Percentiles rank a stretch among this genome's conserved stretches.
Evolutionary conservation across 2,113 vertebrate genomes (phyloP).

Genomic region (Podarcis muralis): DNA sequence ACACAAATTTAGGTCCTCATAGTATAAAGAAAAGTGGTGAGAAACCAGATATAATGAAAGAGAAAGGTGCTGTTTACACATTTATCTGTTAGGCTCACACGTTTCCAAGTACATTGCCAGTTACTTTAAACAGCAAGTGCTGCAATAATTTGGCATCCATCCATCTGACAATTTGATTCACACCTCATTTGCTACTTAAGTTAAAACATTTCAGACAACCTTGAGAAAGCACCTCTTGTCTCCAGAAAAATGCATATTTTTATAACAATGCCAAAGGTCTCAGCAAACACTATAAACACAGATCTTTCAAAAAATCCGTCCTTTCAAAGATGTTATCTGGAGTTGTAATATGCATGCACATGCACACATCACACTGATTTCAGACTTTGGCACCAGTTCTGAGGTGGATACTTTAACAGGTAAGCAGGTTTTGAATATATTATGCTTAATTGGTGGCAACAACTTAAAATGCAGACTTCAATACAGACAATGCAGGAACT

Average conservation of each 20-base stretch:
- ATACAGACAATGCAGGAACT: background rate
- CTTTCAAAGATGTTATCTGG: conserved; percentile 36
- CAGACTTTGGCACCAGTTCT: background rate
- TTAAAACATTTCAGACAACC: conserved; percentile 71
- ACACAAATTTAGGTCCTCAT: conserved; percentile 54
- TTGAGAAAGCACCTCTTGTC: conserved; percentile 59
- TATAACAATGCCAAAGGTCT: conserved; percentile 31
- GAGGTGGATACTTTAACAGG: conserved; percentile 27
- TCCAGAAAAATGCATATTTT: conserved; percentile 48
- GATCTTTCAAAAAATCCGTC: conserved; percentile 8
- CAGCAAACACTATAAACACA: conserved; percentile 40
- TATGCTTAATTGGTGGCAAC: fast-evolving
- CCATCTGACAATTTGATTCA: conserved; percentile 75
- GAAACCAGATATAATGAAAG: conserved; percentile 59
- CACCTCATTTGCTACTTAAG: conserved; percentile 72
- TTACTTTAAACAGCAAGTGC: conserved; percentile 59
- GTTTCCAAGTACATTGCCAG: conserved; percentile 54
- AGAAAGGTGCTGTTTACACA: conserved; percentile 63
- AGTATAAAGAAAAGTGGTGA: conserved; percentile 58
- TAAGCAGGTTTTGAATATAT: background rate
- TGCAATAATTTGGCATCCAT: conserved; percentile 64
- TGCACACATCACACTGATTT: background rate
- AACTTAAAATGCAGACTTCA: background rate
- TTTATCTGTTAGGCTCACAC: conserved; percentile 68
- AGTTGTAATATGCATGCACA: background rate